Evolutionary conservation across 2,113 vertebrate species (phyloP).

Genomic region (Calypte anna): DNA sequence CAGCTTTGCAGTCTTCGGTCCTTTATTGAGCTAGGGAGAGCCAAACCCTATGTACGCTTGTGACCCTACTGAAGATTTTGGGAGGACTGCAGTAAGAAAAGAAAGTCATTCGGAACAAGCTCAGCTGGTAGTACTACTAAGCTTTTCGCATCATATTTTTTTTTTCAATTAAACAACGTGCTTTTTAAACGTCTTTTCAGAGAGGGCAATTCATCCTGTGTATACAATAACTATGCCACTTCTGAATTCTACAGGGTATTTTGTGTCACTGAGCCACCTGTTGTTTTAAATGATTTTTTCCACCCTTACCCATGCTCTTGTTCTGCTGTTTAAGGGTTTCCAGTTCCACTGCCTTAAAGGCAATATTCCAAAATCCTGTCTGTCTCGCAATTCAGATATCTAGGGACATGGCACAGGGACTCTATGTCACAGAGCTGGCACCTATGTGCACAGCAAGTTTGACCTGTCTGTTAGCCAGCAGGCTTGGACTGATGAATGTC

Average conservation of each 20-base stretch:
- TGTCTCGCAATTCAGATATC: neutral
- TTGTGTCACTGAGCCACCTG: conserved; percentile 7
- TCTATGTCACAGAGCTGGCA: neutral
- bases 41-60: fast-evolving
- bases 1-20: neutral
- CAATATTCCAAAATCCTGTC: neutral
- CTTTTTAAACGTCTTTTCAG: neutral
- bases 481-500: neutral
- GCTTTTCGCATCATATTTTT: fast-evolving
- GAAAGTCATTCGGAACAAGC: neutral
- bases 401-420: neutral
- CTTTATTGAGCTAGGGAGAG: neutral
- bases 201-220: neutral
- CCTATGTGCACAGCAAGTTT: neutral
- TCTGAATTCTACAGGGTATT: neutral
- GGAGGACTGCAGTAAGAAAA: neutral
- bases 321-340: neutral
- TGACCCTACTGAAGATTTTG: neutral
- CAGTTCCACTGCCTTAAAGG: neutral
- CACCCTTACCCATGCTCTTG: neutral
- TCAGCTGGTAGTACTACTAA: neutral
- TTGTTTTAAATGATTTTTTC: conserved; percentile 9
- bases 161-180: neutral
- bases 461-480: neutral
- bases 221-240: neutral